phyloP scores from a whole-genome alignment of 2,113 vertebrate genomes.

The Ardeotis arabs region DNA sequence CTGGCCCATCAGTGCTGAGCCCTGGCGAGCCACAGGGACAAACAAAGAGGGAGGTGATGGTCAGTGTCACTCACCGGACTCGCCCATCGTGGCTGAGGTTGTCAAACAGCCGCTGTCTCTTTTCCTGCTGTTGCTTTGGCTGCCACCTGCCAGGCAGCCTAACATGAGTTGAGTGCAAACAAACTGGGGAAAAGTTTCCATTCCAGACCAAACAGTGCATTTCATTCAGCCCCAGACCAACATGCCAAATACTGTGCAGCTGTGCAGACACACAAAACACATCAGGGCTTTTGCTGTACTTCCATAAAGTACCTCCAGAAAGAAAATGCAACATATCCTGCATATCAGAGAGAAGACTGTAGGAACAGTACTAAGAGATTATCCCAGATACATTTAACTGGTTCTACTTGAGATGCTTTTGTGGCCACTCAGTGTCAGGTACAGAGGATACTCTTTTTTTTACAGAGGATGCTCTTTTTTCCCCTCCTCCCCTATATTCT shows the following conservation, averaged over 20 bases:
- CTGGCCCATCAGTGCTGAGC: not conserved
- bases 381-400: not conserved
- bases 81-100: not conserved
- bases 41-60: not conserved
- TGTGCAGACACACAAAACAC: fast-evolving
- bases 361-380: not conserved
- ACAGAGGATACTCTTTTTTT: not conserved
- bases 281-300: not conserved
- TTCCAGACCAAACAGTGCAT: not conserved
- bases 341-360: not conserved
- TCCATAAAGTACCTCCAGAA: not conserved
- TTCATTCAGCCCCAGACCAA: not conserved
- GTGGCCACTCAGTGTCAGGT: not conserved
- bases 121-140: not conserved
- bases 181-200: not conserved
- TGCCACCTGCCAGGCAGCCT: not conserved
- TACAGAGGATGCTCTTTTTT: not conserved
- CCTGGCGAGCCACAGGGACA: not conserved
- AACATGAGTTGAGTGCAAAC: not conserved
- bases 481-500: not conserved
- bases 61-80: not conserved
- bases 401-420: not conserved
- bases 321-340: not conserved
- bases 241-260: fast-evolving
- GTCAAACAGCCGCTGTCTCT: not conserved